Percentiles rank a stretch among this genome's conserved stretches.
Evolutionary conservation across 2,888 invertebrate species (phyloP).

Genomic region (Nysson spinosus): DNA sequence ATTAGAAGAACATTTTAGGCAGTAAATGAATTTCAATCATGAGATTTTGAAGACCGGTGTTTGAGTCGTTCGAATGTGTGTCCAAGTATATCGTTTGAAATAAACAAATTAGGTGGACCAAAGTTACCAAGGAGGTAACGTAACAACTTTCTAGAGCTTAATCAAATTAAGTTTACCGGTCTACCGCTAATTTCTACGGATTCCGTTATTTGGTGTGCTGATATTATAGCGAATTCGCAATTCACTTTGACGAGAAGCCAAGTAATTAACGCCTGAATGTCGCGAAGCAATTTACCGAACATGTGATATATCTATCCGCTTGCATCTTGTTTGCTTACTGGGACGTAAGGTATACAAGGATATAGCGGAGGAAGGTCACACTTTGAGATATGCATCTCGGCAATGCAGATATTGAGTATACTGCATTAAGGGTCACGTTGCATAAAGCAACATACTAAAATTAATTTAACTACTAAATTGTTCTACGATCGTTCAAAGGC

Average conservation of each 20-base stretch:
- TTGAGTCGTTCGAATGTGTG: too few species aligned
- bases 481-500: too few species aligned
- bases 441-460: too few species aligned
- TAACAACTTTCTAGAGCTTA: constrained; percentile 3
- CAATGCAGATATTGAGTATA: too few species aligned
- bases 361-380: not conserved
- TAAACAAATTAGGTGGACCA: not conserved
- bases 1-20: too few species aligned
- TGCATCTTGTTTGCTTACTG: constrained; percentile 28
- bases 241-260: constrained; percentile 37
- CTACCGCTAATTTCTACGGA: not conserved
- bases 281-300: constrained; percentile 32
- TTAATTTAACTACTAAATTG: too few species aligned
- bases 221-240: constrained; percentile 39
- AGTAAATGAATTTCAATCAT: too few species aligned
- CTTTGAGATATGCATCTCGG: not conserved
- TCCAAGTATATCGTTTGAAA: not conserved
- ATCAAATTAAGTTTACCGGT: constrained; percentile 18
- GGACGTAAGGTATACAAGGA: not conserved
- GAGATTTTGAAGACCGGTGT: too few species aligned
- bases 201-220: constrained; percentile 28
- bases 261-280: constrained; percentile 46
- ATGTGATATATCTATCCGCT: constrained; percentile 9
- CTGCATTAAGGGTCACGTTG: too few species aligned
- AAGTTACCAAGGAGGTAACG: not conserved